Evolutionary conservation across 2,113 vertebrate genomes (phyloP).

Genomic region (Rhodinocichla rosea): DNA sequence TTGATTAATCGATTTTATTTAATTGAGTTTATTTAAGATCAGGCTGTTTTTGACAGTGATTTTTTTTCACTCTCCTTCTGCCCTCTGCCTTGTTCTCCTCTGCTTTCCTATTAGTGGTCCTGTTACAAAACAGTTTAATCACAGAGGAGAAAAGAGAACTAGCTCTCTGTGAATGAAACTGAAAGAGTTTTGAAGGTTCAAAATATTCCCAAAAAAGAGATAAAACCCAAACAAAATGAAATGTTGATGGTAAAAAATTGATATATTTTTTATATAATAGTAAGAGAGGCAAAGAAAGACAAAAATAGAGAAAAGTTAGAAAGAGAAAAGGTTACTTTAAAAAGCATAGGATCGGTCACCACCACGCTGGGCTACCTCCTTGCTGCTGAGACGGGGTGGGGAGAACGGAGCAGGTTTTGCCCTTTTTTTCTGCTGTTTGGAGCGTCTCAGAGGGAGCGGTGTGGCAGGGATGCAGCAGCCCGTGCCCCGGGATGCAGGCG

Average conservation of each 20-base stretch:
- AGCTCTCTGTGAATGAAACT: fast-evolving
- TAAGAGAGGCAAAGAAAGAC: not conserved
- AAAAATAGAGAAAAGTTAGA: not conserved
- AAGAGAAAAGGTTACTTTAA: too few species aligned
- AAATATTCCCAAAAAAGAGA: not conserved
- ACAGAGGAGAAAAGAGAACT: not conserved
- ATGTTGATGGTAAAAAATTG: not conserved
- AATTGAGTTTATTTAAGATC: not conserved
- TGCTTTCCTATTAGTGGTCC: not conserved
- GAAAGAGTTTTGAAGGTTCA: not conserved
- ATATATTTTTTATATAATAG: not conserved
- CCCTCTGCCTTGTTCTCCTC: not conserved
- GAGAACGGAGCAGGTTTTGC: not conserved
- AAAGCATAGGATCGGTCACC: not conserved
- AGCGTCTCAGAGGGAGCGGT: fast-evolving
- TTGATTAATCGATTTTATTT: not conserved
- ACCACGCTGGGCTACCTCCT: too few species aligned
- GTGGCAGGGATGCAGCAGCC: not conserved
- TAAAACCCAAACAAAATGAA: not conserved
- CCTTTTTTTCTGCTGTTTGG: not conserved
- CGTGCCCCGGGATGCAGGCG: not conserved
- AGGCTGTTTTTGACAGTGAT: not conserved
- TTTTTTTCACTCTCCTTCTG: not conserved
- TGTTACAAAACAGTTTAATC: fast-evolving
- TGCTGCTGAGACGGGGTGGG: not conserved